Percentiles rank a stretch among this genome's conserved stretches.
These are phyloP conservation scores for Meliscaeva auricollis DNA, from an alignment of 2,888 invertebrate species.

Conservation along the genomic window DNA sequence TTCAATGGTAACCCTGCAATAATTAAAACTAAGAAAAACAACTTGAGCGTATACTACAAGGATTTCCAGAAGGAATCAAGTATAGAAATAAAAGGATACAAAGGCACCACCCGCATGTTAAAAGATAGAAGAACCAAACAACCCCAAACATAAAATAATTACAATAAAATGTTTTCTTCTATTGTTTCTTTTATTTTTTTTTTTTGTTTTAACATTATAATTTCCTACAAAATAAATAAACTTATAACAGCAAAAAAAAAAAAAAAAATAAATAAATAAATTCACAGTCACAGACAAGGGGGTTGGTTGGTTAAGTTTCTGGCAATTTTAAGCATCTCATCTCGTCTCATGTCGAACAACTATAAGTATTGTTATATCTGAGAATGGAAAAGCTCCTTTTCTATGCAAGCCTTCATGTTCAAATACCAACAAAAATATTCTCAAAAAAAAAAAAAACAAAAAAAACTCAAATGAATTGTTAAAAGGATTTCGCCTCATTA, in stretches of 20 bases:
- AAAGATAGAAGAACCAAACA: background rate
- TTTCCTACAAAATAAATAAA: background rate
- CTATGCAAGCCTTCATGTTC: background rate
- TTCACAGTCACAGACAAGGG: background rate
- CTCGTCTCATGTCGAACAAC: background rate
- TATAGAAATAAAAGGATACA: background rate
- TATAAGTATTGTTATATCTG: background rate
- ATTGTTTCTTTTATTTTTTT: background rate
- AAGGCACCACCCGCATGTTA: background rate
- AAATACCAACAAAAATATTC: background rate
- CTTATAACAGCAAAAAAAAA: too few relatives aligned
- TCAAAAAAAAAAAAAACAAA: background rate
- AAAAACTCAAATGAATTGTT: constrained; percentile 10
- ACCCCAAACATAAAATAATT: constrained; percentile 29
- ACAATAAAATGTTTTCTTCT: constrained; percentile 35
- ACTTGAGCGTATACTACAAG: constrained; percentile 13
- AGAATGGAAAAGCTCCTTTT: background rate
- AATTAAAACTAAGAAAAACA: constrained; percentile 41
- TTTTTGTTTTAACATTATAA: constrained; percentile 24
- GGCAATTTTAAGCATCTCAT: background rate
- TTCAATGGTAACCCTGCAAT: constrained; percentile 3
- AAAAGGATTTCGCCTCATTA: constrained; percentile 72
- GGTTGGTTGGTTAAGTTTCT: too few relatives aligned
- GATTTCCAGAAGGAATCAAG: background rate
- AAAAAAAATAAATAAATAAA: too few relatives aligned